A percentile compares a stretch with the other conserved stretches of the same genome.
These are phyloP conservation scores for Mormyrus proboscirostris DNA, from an alignment of 2,797 vertebrate genomes.

Conservation along the genomic window DNA sequence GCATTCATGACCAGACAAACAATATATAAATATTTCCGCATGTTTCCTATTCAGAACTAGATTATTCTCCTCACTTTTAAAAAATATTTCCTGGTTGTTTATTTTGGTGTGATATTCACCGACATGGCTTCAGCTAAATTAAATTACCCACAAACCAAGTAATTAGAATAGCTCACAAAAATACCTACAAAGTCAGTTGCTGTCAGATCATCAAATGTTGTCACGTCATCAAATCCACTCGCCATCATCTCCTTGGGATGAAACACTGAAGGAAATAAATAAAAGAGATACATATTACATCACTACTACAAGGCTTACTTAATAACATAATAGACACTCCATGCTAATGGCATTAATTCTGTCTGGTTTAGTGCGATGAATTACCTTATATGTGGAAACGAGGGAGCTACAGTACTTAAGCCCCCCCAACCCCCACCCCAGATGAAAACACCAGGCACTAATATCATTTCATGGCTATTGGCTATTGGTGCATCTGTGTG, in stretches of 20 bases:
- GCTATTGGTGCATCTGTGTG: neutral
- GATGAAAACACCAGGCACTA: neutral
- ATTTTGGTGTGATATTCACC: neutral
- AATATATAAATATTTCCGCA: neutral
- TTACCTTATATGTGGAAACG: neutral
- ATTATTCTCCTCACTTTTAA: neutral
- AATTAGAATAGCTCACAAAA: neutral
- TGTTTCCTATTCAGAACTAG: neutral
- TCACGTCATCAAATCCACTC: neutral
- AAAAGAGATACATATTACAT: neutral
- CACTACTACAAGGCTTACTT: neutral
- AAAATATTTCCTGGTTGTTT: neutral
- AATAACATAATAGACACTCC: neutral
- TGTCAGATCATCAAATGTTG: neutral
- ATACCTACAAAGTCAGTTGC: neutral
- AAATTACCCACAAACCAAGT: neutral
- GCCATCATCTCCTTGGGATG: conserved; percentile 9
- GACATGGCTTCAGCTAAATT: neutral
- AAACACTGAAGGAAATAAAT: neutral
- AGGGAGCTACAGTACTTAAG: neutral
- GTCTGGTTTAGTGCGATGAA: neutral
- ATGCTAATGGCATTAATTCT: neutral
- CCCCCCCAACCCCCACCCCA: neutral
- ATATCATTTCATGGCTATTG: neutral
- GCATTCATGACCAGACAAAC: neutral